Base-by-base conservation (phyloP, 1,140 invertebrate genomes). In the Heliconius hermathena region DNA sequence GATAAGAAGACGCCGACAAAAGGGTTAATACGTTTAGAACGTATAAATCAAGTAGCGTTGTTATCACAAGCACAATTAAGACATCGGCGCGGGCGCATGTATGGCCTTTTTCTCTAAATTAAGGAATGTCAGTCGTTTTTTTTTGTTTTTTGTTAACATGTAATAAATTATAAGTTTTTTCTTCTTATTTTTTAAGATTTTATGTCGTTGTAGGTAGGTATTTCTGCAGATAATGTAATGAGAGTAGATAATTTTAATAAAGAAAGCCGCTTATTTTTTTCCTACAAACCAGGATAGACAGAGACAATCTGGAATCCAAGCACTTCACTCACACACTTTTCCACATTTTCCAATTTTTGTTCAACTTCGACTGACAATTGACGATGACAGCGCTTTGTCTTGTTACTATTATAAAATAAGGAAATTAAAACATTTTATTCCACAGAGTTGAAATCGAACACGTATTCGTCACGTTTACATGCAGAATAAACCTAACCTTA, bases 51-150 rank as follows among this genome's bases (percentile, higher is more conserved):
- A 84, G 78, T 77, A 78, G 80, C 38, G 66, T 77, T 80, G 78
- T 81, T 89, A 90, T 90, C 87, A 81, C 81, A 84, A 82, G 81
- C 84, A 89, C 89, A 89, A 90, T 90, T 90, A 90, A 90, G 88
- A 88, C 85, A 86, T 90, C 81, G 82, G 77, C 84, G 81, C 83
- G 78, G 78, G 82, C 83, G 81, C 85, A 79, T 76, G 73, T 83
- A 76, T 83, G 80, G 74, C 74, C 57, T 80, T 82, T 82, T 80
- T 82, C 26, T 77, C 77, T 79, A 80, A 85, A 83, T 87, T 86
- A 86, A 88, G 83, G 83, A 88, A 88, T 83, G 83, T 86, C 84
- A 13, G 8, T 66, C 9, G 60, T 29, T 6, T 66, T 29, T 66
- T 66, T 66, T 29, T 60, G 20, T 29, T 66, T 66, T 66, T 66